Conservation (phyloP, 2,797 vertebrate genomes). For the Spea hammondii region DNA sequence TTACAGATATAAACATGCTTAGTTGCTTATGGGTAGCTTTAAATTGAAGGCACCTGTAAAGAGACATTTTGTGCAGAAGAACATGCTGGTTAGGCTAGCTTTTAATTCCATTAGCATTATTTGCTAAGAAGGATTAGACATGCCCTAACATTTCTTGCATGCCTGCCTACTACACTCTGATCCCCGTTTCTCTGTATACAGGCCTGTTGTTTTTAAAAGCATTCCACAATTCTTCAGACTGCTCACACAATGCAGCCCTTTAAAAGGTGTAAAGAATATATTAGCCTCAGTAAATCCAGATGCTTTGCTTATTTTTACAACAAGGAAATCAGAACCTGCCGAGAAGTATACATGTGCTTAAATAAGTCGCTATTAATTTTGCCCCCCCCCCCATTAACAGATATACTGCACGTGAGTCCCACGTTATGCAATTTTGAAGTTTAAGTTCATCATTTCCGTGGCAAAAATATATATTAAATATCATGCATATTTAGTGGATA, state of each 20-base stretch:
- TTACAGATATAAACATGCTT: conserved; percentile 4
- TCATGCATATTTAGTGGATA: neutral
- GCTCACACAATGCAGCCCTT: conserved; percentile 31
- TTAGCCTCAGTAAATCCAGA: conserved; percentile 26
- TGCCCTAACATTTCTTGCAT: conserved; percentile 52
- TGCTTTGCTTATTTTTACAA: conserved; percentile 48
- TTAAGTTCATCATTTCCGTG: neutral
- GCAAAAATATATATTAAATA: neutral
- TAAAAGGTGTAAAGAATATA: conserved; percentile 46
- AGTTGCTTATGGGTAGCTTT: conserved; percentile 17
- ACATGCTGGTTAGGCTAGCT: conserved; percentile 54
- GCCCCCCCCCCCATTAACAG: conserved; percentile 63
- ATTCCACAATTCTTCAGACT: conserved; percentile 53
- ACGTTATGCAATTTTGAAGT: neutral
- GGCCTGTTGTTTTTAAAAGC: conserved; percentile 52
- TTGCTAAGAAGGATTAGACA: conserved; percentile 51
- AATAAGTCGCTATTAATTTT: conserved; percentile 52
- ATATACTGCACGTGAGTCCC: neutral
- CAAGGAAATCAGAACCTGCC: conserved; percentile 27
- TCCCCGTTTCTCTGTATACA: conserved; percentile 46
- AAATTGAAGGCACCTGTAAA: conserved; percentile 40
- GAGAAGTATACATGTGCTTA: conserved; percentile 3
- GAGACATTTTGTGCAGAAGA: conserved; percentile 21
- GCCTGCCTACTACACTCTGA: conserved; percentile 55
- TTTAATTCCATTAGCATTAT: conserved; percentile 58